phyloP scores from a whole-genome alignment of 1,140 invertebrate species.

The Odontomachus brunneus region DNA sequence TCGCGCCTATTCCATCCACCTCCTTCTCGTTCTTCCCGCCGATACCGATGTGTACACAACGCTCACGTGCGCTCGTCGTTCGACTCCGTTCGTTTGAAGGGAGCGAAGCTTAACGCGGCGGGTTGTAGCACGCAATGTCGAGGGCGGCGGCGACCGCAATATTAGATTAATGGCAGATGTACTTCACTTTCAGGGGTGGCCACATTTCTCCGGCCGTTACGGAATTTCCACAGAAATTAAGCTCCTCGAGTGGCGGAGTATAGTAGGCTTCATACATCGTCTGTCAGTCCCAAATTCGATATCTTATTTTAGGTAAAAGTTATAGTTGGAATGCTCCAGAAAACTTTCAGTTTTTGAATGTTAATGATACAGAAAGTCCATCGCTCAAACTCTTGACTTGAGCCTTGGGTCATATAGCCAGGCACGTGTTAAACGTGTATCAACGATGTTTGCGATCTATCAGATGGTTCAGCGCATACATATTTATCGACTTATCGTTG shows the following conservation, averaged over 20 bases:
- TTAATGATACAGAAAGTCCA: not conserved
- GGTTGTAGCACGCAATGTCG: conserved; percentile 75
- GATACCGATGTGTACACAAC: conserved; percentile 30
- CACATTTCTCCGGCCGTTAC: conserved; percentile 28
- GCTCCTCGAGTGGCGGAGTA: conserved; percentile 26
- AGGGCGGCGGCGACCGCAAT: conserved; percentile 77
- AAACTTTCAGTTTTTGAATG: not conserved
- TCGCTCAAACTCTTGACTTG: no score
- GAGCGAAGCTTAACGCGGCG: conserved; percentile 59
- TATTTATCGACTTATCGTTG: conserved; percentile 35
- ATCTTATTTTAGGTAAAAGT: not conserved
- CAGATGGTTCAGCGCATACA: conserved; percentile 32
- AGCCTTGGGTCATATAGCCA: no score
- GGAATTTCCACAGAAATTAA: conserved; percentile 59
- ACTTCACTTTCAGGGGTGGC: conserved; percentile 69
- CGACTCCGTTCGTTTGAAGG: conserved; percentile 64
- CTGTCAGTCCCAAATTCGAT: conserved; percentile 6
- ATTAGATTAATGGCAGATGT: conserved; percentile 78
- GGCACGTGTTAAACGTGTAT: conserved; percentile 25
- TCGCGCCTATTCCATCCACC: conserved; percentile 43
- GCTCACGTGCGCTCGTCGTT: conserved; percentile 44
- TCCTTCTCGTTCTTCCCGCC: conserved; percentile 5
- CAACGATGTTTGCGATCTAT: conserved; percentile 8
- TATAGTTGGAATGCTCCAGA: not conserved
- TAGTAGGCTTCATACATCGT: not conserved